Conservation (phyloP, 2,888 invertebrate genomes). For the Tiliacea citrago region DNA sequence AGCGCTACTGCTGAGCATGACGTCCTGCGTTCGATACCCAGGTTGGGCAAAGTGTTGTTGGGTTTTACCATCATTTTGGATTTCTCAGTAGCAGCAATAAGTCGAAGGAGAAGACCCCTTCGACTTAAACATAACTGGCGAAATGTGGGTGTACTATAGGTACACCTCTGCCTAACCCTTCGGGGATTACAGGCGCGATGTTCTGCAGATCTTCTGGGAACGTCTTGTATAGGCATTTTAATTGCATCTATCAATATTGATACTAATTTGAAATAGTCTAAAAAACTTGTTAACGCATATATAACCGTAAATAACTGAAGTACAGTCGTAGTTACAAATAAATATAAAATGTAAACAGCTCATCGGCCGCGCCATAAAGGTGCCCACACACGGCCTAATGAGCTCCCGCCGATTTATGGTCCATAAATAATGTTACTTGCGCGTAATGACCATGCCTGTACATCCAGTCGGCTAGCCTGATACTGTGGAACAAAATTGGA, state of each 20-base stretch:
- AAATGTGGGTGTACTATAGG: too few relatives aligned
- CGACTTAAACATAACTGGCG: too few relatives aligned
- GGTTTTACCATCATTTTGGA: too few relatives aligned
- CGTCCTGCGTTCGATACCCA: too few relatives aligned
- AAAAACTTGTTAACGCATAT: conserved; percentile 17
- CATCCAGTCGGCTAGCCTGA: conserved; percentile 50
- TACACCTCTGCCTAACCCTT: too few relatives aligned
- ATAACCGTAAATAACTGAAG: conserved; percentile 36
- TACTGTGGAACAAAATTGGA: conserved; percentile 30
- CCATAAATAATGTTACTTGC: conserved; percentile 86
- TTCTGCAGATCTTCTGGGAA: not conserved
- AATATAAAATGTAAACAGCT: conserved; percentile 77
- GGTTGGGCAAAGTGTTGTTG: too few relatives aligned
- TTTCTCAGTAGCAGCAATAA: too few relatives aligned
- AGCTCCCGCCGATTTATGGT: conserved; percentile 83
- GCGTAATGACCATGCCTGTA: conserved; percentile 78
- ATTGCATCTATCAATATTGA: not conserved
- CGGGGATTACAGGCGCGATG: too few relatives aligned
- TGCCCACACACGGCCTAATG: conserved; percentile 88
- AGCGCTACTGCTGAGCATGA: too few relatives aligned
- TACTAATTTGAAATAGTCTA: not conserved
- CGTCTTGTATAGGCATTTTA: not conserved
- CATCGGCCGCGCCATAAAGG: conserved; percentile 78
- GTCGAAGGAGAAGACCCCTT: too few relatives aligned
- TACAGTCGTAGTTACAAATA: conserved; percentile 70